A percentile compares a stretch with the other conserved stretches of the same genome.
Conservation (phyloP, 1,140 invertebrate species). For the Hyphantria cunea region DNA sequence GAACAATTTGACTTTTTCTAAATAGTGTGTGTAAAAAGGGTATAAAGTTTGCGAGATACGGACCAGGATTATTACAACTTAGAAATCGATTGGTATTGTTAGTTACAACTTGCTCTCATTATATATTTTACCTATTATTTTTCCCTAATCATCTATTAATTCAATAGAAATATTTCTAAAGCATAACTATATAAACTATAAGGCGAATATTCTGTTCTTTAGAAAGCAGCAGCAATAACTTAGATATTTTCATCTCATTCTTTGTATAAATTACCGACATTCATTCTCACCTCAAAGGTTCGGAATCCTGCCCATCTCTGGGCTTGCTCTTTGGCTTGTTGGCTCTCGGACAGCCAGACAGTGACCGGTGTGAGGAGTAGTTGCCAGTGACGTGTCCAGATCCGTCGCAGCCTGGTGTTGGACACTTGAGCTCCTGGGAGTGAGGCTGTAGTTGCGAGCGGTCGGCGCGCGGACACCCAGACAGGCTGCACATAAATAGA, state of each 20-base stretch:
- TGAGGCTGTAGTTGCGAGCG: constrained; percentile 94
- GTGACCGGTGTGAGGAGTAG: constrained; percentile 93
- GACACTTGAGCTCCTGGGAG: constrained; percentile 90
- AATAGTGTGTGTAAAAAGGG: constrained; percentile 4
- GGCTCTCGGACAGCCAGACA: constrained; percentile 95
- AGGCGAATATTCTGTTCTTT: too few species aligned
- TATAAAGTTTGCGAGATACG: too few species aligned
- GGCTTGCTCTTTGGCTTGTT: constrained; percentile 97
- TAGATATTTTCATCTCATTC: too few species aligned
- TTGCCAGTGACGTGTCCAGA: constrained; percentile 93
- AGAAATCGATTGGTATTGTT: too few species aligned
- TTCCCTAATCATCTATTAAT: too few species aligned
- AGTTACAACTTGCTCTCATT: too few species aligned
- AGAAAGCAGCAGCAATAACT: too few species aligned
- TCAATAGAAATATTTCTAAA: too few species aligned
- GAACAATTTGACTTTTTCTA: constrained; percentile 18
- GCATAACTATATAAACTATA: too few species aligned
- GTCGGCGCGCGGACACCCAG: constrained; percentile 95
- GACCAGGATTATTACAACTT: too few species aligned
- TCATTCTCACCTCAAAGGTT: constrained; percentile 88
- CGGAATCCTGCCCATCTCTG: constrained; percentile 94
- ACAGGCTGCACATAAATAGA: constrained; percentile 88
- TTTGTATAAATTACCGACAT: neutral
- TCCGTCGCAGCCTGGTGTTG: constrained; percentile 93
- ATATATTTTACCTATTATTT: too few species aligned